Conservation (phyloP, 2,113 vertebrate genomes). For the Nematolebias whitei region DNA sequence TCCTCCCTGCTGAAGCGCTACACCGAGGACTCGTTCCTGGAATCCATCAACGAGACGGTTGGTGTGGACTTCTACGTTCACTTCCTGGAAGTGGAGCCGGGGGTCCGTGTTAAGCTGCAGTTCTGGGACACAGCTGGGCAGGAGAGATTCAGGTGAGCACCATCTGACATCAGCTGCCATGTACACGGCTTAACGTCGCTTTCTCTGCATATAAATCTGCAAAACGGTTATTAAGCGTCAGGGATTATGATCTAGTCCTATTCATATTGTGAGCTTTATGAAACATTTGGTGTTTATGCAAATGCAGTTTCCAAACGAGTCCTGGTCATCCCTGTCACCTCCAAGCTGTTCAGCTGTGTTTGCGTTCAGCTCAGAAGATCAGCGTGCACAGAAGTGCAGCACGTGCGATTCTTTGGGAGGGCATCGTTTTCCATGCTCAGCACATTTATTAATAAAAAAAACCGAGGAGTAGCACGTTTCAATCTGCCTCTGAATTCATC, state of each 20-base stretch:
- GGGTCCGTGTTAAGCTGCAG: conserved; percentile 85
- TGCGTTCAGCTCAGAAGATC: conserved; percentile 3
- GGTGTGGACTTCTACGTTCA: conserved; percentile 88
- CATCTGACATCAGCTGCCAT: no score
- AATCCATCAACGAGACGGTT: conserved; percentile 82
- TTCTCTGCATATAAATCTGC: neutral
- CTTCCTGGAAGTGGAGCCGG: conserved; percentile 84
- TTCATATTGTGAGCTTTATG: neutral
- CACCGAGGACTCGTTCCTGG: conserved; percentile 83
- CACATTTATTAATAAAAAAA: conserved; percentile 15
- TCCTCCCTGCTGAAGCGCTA: conserved; percentile 85
- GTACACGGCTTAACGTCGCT: neutral
- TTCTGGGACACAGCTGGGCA: conserved; percentile 92
- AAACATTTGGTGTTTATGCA: neutral
- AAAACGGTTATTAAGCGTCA: neutral
- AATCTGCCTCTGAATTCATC: conserved; percentile 33
- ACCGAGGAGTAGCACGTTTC: neutral
- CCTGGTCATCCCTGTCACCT: conserved; percentile 9
- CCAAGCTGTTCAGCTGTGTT: conserved; percentile 18
- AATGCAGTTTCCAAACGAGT: conserved; percentile 25
- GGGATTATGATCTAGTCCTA: neutral
- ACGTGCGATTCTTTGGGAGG: conserved; percentile 5
- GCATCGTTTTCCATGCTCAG: conserved; percentile 14
- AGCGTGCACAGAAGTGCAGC: conserved; percentile 11
- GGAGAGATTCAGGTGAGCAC: conserved; percentile 85